Evolutionary conservation across 1,140 invertebrate genomes (phyloP), one percentile per base, ranked within the genome.

Genomic region (Patella vulgata): DNA sequence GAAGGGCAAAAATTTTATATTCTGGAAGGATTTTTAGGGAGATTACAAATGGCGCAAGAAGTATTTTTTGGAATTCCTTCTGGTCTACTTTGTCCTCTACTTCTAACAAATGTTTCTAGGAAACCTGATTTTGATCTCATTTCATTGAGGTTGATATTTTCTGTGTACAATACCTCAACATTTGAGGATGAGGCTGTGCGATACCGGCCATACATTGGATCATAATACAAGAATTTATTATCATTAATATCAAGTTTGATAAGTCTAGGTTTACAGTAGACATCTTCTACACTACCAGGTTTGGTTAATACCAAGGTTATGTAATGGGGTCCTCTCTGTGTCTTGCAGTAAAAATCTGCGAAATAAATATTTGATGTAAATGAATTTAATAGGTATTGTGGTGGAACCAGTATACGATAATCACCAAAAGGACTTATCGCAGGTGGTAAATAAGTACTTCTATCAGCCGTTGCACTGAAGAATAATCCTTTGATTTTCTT

Each of bases 311-410:
- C 75, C 0, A 77, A 23, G 0, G 65, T 73, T 11, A 74, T 66
- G 44, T 74, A 69, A 58, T 75, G 73, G 14, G 33, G 14, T n/a
- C n/a, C n/a, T n/a, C n/a, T n/a, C n/a, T 59, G 55, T 27, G 42
- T 44, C 58, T 62, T 52, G 50, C 68, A 74, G 62, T 71, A 75
- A 42, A 68, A 77, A 56, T 77, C 73, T 12, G 75, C 70, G 56
- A 77, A 77, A 44, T 77, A 77, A 44, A 77, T 19, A 17, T 71
- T 67, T 5, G 43, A 57, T 17, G 47, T 31, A 17, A 36, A 5
- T n/a, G n/a, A n/a, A n/a, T n/a, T n/a, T 21, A 68, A 47, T 6
- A 71, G 47, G 30, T 71, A 57, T 6, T 53, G 19, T n/a, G 66
- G 53, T 17, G 59, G 60, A 42, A 74, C 46, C 23, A 52, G 50